Percentiles rank a stretch among this genome's conserved stretches.
phyloP scores from a whole-genome alignment of 2,113 vertebrate species.

The Arizona elegans region DNA sequence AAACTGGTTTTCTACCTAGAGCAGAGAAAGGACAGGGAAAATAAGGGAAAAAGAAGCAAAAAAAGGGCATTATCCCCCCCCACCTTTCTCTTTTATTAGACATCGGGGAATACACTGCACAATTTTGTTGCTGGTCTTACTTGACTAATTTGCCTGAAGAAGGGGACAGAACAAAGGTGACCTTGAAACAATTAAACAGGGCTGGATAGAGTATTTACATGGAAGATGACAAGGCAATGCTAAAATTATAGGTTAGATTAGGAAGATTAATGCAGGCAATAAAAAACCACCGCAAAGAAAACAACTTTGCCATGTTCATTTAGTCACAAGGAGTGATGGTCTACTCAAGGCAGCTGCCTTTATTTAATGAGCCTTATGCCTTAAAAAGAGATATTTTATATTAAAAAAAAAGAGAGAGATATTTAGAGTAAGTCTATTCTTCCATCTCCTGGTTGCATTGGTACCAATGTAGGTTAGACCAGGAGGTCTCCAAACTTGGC shows the following conservation, averaged over 20 bases:
- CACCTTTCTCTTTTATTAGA: background rate
- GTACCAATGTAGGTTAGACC: background rate
- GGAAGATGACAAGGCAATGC: background rate
- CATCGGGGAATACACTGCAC: background rate
- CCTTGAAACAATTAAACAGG: background rate
- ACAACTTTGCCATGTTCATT: background rate
- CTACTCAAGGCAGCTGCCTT: background rate
- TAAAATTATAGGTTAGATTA: background rate
- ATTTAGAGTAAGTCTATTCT: background rate
- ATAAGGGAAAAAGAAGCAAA: background rate
- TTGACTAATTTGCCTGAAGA: background rate
- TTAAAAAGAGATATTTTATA: background rate
- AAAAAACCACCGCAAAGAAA: background rate
- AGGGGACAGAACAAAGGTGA: background rate
- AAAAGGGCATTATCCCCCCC: background rate
- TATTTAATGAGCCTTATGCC: background rate
- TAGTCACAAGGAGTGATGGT: background rate
- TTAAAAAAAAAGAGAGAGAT: too few relatives aligned
- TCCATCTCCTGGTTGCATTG: background rate
- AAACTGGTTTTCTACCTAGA: background rate
- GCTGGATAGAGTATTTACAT: background rate
- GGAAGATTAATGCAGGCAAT: background rate
- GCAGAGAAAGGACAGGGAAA: background rate
- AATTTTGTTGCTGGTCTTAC: background rate
- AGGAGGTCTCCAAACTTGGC: background rate